These are phyloP conservation scores for Boloria selene DNA, from an alignment of 2,888 invertebrate genomes.

Conservation along the genomic window DNA sequence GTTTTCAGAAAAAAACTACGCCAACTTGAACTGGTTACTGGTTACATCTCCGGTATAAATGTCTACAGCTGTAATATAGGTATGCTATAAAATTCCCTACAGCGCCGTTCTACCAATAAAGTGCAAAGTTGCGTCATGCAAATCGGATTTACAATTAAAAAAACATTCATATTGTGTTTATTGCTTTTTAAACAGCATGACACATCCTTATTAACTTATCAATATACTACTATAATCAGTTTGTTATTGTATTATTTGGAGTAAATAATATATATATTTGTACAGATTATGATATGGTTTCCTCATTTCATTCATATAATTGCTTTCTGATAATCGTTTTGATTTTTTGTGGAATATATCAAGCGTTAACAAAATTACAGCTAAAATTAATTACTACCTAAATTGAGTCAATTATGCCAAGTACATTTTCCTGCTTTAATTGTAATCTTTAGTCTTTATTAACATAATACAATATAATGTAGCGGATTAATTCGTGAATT, in stretches of 20 bases:
- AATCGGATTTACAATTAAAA: conserved; percentile 24
- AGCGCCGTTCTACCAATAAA: conserved; percentile 30
- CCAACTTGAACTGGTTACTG: conserved; percentile 35
- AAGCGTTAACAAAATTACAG: neutral
- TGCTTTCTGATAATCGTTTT: conserved; percentile 8
- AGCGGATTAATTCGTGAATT: no score
- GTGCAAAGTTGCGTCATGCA: conserved; percentile 32
- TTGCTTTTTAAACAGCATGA: conserved; percentile 10
- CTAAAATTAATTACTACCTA: neutral
- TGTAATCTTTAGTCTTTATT: no score
- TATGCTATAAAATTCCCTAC: conserved; percentile 24
- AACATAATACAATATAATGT: no score
- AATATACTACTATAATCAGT: neutral
- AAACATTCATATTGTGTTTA: conserved; percentile 14
- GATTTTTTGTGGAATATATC: conserved; percentile 5
- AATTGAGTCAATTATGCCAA: neutral
- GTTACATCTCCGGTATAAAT: conserved; percentile 34
- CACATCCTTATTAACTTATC: conserved; percentile 11
- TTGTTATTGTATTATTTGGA: neutral
- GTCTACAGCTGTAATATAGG: conserved; percentile 21
- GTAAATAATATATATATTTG: neutral
- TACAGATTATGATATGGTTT: neutral
- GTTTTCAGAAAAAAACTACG: conserved; percentile 29
- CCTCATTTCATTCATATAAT: conserved; percentile 11
- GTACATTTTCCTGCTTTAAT: conserved; percentile 2